Evolutionary conservation across 2,888 invertebrate species (phyloP).

Genomic region (Eupithecia centaureata): DNA sequence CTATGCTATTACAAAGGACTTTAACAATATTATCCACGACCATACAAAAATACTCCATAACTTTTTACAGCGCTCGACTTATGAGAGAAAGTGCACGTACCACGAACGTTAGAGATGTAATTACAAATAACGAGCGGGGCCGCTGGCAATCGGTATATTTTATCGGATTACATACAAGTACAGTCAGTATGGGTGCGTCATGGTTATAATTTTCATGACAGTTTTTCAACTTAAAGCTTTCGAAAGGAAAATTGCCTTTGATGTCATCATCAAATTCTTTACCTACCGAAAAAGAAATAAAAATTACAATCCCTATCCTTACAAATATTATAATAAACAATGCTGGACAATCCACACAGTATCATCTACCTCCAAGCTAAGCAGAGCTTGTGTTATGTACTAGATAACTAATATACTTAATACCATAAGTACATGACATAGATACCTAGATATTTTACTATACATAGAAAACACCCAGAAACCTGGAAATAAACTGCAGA

Average conservation of each 20-base stretch:
- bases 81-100: slow-evolving; percentile 46
- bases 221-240: background rate
- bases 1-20: background rate
- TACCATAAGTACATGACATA: too few species aligned
- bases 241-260: background rate
- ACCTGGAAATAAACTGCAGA: too few species aligned
- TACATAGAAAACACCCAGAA: too few species aligned
- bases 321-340: too few species aligned
- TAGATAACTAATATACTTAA: too few species aligned
- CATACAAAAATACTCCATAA: slow-evolving; percentile 28
- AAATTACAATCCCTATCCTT: too few species aligned
- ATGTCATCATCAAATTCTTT: background rate
- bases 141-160: slow-evolving; percentile 71
- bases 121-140: slow-evolving; percentile 70
- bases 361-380: too few species aligned
- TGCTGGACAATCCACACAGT: too few species aligned
- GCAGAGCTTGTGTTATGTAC: too few species aligned
- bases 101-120: slow-evolving; percentile 59
- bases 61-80: slow-evolving; percentile 41
- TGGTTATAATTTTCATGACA: background rate
- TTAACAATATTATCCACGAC: slow-evolving; percentile 1
- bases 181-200: slow-evolving; percentile 30
- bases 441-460: too few species aligned
- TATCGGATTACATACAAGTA: slow-evolving; percentile 69
- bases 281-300: too few species aligned